Base-by-base conservation (phyloP, 2,113 vertebrate genomes). In the Ornithorhynchus anatinus region DNA sequence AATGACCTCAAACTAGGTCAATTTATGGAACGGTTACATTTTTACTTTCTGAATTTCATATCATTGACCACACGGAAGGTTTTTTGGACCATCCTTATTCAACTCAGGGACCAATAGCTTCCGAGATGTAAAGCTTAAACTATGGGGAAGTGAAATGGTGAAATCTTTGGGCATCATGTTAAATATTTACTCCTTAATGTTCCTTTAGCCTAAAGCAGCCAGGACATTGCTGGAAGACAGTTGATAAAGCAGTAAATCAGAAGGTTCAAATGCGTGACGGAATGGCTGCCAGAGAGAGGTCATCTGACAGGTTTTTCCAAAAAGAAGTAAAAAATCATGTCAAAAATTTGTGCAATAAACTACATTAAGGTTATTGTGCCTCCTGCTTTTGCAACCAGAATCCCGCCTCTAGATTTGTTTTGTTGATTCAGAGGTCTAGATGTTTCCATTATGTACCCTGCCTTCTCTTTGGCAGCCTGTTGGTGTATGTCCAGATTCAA, bases 141-240 rank as follows among this genome's bases (percentile, higher is more conserved):
- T 4, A 51, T 25, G 22, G 7, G 33, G 29, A 62, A 25, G 45
- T 56, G 29, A 25, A 22, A 62, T 39, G 16, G 31, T 15, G 23
- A 37, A 22, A 45, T 33, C 27, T 50, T 66, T 12, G 7, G 43
- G 69, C 72, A 40, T 48, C 31, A 15, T 39, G 23, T 61, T 54
- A 58, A 67, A 60, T 76, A 20, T 60, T 75, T 75, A 23, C 59
- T 79, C 63, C 14, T 48, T 54, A 32, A 56, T 64, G 37, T 43
- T 33, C 22, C 48, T 25, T 62, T 20, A 58, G 51, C 32, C 25
- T 47, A 42, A 63, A 39, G 10, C 19, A 52, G 17, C 29, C 35
- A 57, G 20, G 31, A 31, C 17, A 44, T 27, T 62, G 10, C 40
- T 39, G 5, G 9, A 16, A 54, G 35, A 14, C 32, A 25, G 42